Evolutionary conservation across 2,888 invertebrate genomes (phyloP).

Genomic region (Dryobotodes eremita): DNA sequence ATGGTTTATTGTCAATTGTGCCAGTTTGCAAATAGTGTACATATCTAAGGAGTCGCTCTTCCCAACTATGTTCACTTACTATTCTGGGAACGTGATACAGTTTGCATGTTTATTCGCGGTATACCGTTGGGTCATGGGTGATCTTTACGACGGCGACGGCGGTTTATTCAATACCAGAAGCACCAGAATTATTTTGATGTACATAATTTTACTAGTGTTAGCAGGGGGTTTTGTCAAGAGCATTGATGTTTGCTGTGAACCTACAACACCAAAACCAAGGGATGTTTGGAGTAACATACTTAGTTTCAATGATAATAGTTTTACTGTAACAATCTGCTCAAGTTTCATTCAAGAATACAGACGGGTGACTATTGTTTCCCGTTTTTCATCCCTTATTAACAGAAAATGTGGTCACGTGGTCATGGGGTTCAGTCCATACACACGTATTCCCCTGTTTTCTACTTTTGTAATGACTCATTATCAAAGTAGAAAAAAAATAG

Average conservation of each 20-base stretch:
- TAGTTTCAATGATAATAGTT: not conserved
- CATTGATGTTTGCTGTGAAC: not conserved
- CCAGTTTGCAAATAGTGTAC: constrained; percentile 74
- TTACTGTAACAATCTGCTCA: not conserved
- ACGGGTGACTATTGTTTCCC: not conserved
- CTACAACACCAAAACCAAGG: not conserved
- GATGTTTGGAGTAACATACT: not conserved
- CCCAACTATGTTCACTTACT: constrained; percentile 18
- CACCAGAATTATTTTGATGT: not conserved
- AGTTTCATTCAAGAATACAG: not conserved
- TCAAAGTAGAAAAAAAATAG: no score
- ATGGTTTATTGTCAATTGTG: constrained; percentile 80
- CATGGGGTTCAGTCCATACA: no score
- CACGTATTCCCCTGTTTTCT: no score
- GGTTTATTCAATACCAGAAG: constrained; percentile 5
- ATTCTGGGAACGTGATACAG: constrained; percentile 41
- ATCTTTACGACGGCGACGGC: not conserved
- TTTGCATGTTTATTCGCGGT: constrained; percentile 32
- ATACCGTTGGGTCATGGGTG: constrained; percentile 18
- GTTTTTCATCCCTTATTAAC: not conserved
- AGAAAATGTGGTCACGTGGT: no score
- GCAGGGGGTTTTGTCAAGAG: not conserved
- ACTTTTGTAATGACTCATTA: no score
- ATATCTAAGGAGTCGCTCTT: constrained; percentile 68
- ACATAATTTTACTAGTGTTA: not conserved